A percentile compares a stretch with the other conserved stretches of the same genome.
These are phyloP conservation scores for Sussaba pulchella DNA, from an alignment of 2,888 invertebrate species.

Conservation along the genomic window DNA sequence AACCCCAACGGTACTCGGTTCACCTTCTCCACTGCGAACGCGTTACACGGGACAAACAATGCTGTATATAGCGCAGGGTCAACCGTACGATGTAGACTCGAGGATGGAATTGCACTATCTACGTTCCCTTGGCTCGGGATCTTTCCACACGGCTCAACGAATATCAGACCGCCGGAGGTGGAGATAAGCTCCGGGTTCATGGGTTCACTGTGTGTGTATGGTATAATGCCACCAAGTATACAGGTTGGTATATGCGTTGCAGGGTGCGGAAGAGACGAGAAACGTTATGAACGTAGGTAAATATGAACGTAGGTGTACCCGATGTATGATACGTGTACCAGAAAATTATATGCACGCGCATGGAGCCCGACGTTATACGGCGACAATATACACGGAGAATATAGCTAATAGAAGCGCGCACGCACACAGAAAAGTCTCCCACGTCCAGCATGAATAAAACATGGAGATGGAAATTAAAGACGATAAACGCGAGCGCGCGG, in stretches of 20 bases:
- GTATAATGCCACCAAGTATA: conserved; percentile 44
- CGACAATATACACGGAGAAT: conserved; percentile 18
- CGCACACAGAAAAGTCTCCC: conserved; percentile 69
- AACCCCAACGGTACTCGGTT: conserved; percentile 22
- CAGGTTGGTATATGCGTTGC: conserved; percentile 20
- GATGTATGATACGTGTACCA: conserved; percentile 46
- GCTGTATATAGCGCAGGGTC: conserved; percentile 30
- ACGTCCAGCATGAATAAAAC: conserved; percentile 79
- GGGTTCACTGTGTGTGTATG: conserved; percentile 30
- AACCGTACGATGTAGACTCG: conserved; percentile 19
- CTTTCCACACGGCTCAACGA: conserved; percentile 61
- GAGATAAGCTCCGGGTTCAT: conserved; percentile 53
- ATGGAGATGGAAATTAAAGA: conserved; percentile 83
- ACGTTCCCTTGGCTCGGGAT: conserved; percentile 53
- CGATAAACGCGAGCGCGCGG: conserved; percentile 78
- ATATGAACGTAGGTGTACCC: conserved; percentile 56
- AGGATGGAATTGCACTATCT: conserved; percentile 52
- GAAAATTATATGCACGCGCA: conserved; percentile 40
- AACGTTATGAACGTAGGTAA: conserved; percentile 53
- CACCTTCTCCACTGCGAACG: conserved; percentile 25
- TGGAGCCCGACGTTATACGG: conserved; percentile 23
- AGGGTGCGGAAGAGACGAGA: conserved; percentile 51
- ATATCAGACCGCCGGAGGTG: conserved; percentile 48
- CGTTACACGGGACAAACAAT: neutral
- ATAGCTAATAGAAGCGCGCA: conserved; percentile 54